Evolutionary conservation across 2,888 invertebrate genomes (phyloP).

Genomic region (Archaeoteleia sp.): DNA sequence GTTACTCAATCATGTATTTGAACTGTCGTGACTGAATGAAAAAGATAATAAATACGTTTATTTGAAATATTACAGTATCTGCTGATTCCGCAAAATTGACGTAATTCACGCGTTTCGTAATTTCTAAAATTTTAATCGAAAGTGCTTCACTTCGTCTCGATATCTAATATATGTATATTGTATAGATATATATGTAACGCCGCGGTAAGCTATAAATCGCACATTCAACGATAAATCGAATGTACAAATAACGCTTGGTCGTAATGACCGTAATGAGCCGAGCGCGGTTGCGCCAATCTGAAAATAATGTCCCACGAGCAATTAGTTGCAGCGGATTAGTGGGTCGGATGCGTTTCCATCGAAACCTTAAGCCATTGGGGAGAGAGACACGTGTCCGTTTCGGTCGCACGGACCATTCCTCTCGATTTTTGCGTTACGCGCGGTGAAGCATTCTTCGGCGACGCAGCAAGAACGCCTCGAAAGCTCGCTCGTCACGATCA

Average conservation of each 20-base stretch:
- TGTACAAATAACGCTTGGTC: conserved; percentile 49
- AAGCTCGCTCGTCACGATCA: conserved; percentile 18
- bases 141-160: no score
- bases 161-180: not conserved
- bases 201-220: conserved; percentile 44
- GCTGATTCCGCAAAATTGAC: no score
- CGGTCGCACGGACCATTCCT: conserved; percentile 17
- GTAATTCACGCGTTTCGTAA: no score
- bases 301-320: conserved; percentile 53
- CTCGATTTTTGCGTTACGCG: conserved; percentile 16
- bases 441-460: conserved; percentile 23
- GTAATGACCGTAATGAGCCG: conserved; percentile 50
- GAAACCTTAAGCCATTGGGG: conserved; percentile 48
- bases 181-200: not conserved
- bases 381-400: conserved; percentile 49
- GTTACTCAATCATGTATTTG: no score
- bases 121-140: no score
- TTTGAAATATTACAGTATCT: no score
- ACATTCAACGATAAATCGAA: conserved; percentile 50
- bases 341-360: conserved; percentile 38
- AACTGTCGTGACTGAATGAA: no score
- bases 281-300: conserved; percentile 50
- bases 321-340: conserved; percentile 50
- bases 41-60: no score
- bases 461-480: not conserved